Evolutionary conservation across 2,113 vertebrate species (phyloP), one percentile per base, ranked within the genome.

Genomic region (Apodemus sylvaticus): DNA sequence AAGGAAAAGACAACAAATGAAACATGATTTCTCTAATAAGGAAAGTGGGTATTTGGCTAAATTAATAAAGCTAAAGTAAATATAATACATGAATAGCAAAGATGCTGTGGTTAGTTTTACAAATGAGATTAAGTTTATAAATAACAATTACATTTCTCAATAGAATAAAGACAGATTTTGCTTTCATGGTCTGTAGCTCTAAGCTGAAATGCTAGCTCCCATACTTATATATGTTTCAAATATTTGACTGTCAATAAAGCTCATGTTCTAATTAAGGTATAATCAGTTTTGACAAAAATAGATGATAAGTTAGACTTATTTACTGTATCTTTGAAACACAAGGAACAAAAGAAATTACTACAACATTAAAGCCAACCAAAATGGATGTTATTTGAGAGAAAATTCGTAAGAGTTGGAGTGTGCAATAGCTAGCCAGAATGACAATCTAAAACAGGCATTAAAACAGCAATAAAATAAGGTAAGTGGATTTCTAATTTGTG

Each of bases 121-220:
- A 91, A 93, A 90, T 74, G 53, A 93, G 48, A 93, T 29, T 86
- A 64, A 90, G 31, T 6, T 92, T 96, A 70, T 66, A 78, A 95
- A 88, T 95, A 89, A 93, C 93, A 97, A 53, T 19, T 60, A 73
- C 7, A 85, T 51, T 20, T 14, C 36, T 86, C 6, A 58, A 31
- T 87, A 90, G 88, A 96, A 87, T 83, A 78, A 88, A 91, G 95
- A 89, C 20, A 96, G 26, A 92, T 66, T 85, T 81, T 94, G 12
- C 17, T 90, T 94, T 70, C 39, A 60, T 34, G 70, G 16, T 51
- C 89, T 31, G 55, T 48, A 36, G 24, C 34, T 82, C 74, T 87
- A 91, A 83, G 9, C 70, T 95, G 51, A 92, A 68, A 85, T 1
- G 90, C 55, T 70, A 24, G 70, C 70, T 94, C 83, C 42, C 26